phyloP scores from a whole-genome alignment of 2,113 vertebrate species.

The Castor canadensis region DNA sequence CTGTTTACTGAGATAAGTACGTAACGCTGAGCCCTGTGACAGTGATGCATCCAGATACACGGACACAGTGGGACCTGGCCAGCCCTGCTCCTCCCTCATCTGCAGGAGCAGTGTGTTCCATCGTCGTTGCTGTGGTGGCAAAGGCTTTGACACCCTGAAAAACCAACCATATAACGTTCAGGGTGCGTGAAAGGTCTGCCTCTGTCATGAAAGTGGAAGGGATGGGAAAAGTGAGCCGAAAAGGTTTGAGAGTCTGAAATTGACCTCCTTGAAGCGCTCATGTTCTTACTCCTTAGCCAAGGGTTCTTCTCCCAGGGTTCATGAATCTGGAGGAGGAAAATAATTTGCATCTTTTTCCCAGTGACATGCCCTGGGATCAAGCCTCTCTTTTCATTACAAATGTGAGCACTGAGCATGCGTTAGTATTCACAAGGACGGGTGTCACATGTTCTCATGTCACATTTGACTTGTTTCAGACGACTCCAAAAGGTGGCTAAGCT shows the following conservation, averaged over 20 bases:
- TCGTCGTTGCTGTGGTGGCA: background rate
- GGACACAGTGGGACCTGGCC: background rate
- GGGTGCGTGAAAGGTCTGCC: fast-evolving
- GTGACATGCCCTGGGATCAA: background rate
- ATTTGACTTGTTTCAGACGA: background rate
- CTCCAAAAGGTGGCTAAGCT: background rate
- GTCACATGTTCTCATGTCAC: background rate
- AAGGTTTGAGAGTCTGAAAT: background rate
- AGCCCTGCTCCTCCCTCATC: background rate
- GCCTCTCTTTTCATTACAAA: background rate
- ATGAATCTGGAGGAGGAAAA: background rate
- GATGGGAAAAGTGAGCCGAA: background rate
- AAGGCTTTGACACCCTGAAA: background rate
- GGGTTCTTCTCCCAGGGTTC: background rate
- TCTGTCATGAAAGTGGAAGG: background rate
- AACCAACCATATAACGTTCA: background rate
- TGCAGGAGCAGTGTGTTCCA: background rate
- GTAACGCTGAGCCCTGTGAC: background rate
- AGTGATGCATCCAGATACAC: background rate
- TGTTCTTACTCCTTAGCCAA: background rate
- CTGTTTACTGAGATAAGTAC: too few relatives aligned
- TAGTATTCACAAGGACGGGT: background rate
- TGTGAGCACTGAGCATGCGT: background rate
- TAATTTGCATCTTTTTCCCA: background rate
- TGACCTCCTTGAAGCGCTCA: background rate